Evolutionary conservation across 1,140 invertebrate species (phyloP).

Genomic region (Cherax quadricarinatus): DNA sequence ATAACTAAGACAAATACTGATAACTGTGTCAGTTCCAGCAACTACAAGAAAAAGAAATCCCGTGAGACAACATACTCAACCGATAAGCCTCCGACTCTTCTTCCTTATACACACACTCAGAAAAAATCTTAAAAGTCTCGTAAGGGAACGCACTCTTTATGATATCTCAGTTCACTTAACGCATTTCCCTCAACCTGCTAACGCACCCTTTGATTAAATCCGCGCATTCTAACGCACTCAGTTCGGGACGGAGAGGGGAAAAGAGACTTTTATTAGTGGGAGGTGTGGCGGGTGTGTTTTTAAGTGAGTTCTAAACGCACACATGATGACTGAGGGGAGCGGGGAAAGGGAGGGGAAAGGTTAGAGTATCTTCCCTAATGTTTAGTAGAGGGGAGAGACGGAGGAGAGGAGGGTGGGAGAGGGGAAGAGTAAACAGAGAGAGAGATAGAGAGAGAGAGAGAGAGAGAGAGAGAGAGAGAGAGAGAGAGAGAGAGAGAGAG

Average conservation of each 20-base stretch:
- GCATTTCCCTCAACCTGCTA: neutral
- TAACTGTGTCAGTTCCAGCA: too few relatives aligned
- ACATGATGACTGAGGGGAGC: neutral
- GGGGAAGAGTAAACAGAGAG: slow-evolving; percentile 16
- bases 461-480: slow-evolving; percentile 53
- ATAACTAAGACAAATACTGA: too few relatives aligned
- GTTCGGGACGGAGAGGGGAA: neutral
- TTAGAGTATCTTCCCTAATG: neutral
- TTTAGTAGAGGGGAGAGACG: neutral
- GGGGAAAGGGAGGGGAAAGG: neutral
- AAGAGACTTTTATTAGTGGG: neutral
- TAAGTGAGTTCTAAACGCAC: neutral
- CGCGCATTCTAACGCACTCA: neutral
- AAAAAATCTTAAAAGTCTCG: neutral
- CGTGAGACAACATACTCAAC: too few relatives aligned
- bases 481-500: slow-evolving; percentile 16
- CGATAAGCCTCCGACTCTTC: too few relatives aligned
- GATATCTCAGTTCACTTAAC: neutral
- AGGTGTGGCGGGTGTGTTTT: slow-evolving; percentile 16
- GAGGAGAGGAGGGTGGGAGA: neutral
- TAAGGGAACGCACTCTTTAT: neutral
- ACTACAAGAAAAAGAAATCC: too few relatives aligned
- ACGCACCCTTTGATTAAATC: neutral
- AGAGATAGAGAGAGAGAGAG: slow-evolving; percentile 53
- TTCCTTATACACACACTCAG: too few relatives aligned